phyloP scores from a whole-genome alignment of 2,113 vertebrate species.

The Semnornis frantzii region DNA sequence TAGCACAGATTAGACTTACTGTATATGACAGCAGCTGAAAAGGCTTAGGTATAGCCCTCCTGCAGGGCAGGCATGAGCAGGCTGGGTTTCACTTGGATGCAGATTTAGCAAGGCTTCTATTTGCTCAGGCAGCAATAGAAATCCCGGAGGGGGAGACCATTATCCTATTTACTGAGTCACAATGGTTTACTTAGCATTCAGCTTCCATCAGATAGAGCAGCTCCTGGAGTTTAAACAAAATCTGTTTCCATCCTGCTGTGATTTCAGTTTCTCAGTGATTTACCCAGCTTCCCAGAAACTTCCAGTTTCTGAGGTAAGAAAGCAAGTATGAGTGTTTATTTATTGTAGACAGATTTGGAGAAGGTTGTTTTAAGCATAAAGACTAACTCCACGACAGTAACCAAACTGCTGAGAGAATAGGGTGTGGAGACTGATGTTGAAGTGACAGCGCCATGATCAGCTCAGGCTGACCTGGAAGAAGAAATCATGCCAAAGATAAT shows the following conservation, averaged over 20 bases:
- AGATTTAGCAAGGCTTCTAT: slow-evolving; percentile 3
- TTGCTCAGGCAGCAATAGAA: slow-evolving; percentile 38
- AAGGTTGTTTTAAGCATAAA: not conserved
- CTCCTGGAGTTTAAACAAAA: slow-evolving; percentile 23
- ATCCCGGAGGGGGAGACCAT: slow-evolving; percentile 40
- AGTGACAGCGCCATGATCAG: not conserved
- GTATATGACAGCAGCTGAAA: not conserved
- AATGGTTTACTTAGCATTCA: slow-evolving; percentile 47
- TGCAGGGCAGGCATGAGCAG: not conserved
- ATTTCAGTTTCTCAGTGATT: slow-evolving; percentile 6
- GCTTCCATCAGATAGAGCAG: not conserved
- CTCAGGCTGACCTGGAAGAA: not conserved
- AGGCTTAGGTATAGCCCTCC: not conserved
- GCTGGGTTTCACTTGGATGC: not conserved
- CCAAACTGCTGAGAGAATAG: not conserved
- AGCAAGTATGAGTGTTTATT: not conserved
- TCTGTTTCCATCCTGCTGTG: slow-evolving; percentile 11
- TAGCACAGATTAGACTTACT: not conserved
- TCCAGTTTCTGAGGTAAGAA: not conserved
- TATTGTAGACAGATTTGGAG: not conserved
- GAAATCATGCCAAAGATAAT: not conserved
- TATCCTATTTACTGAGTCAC: slow-evolving; percentile 61
- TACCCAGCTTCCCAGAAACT: not conserved
- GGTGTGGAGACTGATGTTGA: not conserved
- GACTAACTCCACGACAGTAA: not conserved